Evolutionary conservation across 30 jellyfish, hydroid and myxozoan genomes (phyloP).

Genomic region (Catostylus mosaicus): DNA sequence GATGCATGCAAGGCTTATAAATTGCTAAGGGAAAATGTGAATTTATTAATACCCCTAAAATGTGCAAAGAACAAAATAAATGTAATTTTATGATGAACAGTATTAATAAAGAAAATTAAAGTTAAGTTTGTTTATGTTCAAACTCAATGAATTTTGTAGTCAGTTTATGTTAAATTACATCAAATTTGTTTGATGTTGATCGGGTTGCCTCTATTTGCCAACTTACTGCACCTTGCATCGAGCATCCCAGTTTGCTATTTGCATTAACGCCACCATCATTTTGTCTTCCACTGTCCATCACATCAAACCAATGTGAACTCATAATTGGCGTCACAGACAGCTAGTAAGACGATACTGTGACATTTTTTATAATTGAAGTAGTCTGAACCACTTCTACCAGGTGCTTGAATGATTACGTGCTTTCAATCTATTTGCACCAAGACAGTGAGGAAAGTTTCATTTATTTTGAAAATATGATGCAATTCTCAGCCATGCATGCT

Average conservation of each 20-base stretch:
- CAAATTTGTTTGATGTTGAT: background rate
- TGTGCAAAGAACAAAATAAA: no score
- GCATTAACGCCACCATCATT: conserved; percentile 38
- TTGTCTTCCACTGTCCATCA: conserved; percentile 28
- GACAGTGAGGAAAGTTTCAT: background rate
- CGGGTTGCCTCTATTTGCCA: conserved; percentile 9
- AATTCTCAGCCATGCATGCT: background rate
- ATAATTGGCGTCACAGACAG: conserved; percentile 50
- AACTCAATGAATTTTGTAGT: background rate
- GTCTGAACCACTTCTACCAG: conserved; percentile 6
- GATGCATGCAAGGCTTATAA: no score
- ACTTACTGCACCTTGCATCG: conserved; percentile 10
- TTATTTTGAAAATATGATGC: conserved; percentile 3
- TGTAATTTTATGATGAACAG: no score
- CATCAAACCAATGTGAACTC: conserved; percentile 1
- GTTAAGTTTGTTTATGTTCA: no score
- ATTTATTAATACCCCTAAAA: no score
- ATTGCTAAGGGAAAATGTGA: no score
- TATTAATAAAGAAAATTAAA: no score
- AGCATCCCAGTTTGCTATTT: conserved; percentile 36
- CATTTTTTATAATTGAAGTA: conserved; percentile 4
- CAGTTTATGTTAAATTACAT: background rate
- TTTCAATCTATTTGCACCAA: conserved; percentile 11
- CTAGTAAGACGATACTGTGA: conserved; percentile 29
- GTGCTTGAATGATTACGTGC: conserved; percentile 2